Evolutionary conservation across 2,797 vertebrate genomes (phyloP).

Genomic region (Poecilia picta): DNA sequence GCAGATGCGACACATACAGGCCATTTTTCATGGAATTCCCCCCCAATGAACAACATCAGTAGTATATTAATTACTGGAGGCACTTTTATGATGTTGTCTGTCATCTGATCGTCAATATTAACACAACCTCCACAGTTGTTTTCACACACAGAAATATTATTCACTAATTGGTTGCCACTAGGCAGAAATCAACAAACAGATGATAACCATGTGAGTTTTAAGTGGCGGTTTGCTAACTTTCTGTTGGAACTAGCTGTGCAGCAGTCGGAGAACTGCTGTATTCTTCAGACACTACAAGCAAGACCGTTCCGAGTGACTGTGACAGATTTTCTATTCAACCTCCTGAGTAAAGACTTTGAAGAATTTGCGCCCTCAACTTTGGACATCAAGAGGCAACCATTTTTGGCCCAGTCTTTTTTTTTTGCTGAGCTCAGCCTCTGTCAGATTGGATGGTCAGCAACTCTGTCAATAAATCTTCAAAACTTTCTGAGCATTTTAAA

Average conservation of each 20-base stretch:
- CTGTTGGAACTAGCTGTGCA: not conserved
- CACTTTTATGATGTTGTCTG: not conserved
- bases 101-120: not conserved
- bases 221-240: not conserved
- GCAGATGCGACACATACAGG: not conserved
- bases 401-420: not conserved
- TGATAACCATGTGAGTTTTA: not conserved
- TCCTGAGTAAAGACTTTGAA: not conserved
- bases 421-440: not conserved
- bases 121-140: not conserved
- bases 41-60: not conserved
- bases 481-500: not conserved
- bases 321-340: not conserved
- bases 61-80: not conserved
- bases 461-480: not conserved
- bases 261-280: no score
- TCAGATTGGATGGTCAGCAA: not conserved
- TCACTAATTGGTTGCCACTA: not conserved
- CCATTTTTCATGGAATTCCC: not conserved
- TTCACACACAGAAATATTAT: not conserved
- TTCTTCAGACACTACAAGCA: no score
- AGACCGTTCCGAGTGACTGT: no score
- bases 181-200: not conserved
- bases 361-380: not conserved
- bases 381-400: not conserved